Evolutionary conservation across 2,113 vertebrate genomes (phyloP).

Genomic region (Chelonoidis abingdonii): DNA sequence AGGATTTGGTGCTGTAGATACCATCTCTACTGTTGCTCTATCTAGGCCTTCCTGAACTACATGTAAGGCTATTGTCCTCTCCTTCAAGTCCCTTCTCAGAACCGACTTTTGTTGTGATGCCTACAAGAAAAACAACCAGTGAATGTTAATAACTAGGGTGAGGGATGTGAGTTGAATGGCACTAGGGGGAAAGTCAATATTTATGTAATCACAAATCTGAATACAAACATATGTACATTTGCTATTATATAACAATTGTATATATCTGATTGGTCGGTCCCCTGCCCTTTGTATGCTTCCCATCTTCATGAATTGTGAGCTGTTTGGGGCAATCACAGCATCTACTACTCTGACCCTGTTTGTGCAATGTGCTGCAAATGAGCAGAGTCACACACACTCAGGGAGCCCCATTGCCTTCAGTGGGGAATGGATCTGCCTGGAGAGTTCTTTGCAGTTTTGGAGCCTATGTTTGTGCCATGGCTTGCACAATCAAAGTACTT

Average conservation of each 20-base stretch:
- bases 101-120: not conserved
- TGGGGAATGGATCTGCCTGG: not conserved
- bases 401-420: not conserved
- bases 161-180: not conserved
- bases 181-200: not conserved
- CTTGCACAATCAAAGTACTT: not conserved
- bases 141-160: not conserved
- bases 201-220: not conserved
- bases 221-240: not conserved
- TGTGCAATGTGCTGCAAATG: not conserved
- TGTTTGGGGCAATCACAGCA: not conserved
- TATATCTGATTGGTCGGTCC: not conserved
- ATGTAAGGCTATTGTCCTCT: not conserved
- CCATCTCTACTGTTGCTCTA: not conserved
- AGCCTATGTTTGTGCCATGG: not conserved
- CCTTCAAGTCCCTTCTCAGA: not conserved
- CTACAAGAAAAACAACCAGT: not conserved
- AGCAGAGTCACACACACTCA: not conserved
- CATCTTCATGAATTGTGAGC: not conserved
- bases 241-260: not conserved
- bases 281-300: not conserved
- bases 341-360: not conserved
- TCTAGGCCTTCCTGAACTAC: not conserved
- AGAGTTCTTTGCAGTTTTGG: not conserved
- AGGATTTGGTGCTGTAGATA: not conserved